phyloP scores from a whole-genome alignment of 2,113 vertebrate genomes.

The Thalassoma bifasciatum region DNA sequence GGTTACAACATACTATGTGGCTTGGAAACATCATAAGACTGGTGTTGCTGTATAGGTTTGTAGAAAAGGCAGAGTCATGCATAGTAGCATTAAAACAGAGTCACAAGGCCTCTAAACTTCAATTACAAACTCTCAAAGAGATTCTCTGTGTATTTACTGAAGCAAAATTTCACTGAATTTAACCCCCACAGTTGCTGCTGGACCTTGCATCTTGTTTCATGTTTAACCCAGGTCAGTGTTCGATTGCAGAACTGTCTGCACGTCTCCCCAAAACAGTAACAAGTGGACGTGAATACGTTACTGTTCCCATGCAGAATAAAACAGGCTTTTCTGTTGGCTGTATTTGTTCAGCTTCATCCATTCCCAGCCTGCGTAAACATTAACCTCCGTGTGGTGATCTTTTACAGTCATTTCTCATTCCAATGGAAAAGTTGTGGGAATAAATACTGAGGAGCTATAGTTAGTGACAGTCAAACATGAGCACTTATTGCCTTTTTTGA shows the following conservation, averaged over 20 bases:
- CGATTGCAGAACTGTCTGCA: constrained; percentile 3
- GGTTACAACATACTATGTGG: constrained; percentile 31
- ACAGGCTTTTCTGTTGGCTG: constrained; percentile 27
- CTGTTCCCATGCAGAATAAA: constrained; percentile 27
- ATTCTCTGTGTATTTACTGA: no score
- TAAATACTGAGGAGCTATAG: constrained; percentile 8
- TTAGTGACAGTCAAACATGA: not conserved
- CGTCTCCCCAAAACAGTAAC: constrained; percentile 37
- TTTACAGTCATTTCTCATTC: constrained; percentile 20
- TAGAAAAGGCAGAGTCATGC: not conserved
- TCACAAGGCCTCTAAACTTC: not conserved
- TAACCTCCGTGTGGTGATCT: constrained; percentile 39
- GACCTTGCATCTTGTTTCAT: not conserved
- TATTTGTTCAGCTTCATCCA: constrained; percentile 70
- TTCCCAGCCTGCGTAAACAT: constrained; percentile 69
- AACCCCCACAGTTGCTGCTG: no score
- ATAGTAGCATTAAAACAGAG: not conserved
- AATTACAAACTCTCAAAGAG: not conserved
- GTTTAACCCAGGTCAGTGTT: constrained; percentile 17
- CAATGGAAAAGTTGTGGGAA: constrained; percentile 17
- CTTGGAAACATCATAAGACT: constrained; percentile 14
- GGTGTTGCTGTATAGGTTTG: not conserved
- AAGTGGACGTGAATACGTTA: constrained; percentile 40
- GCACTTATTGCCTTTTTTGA: constrained; percentile 8
- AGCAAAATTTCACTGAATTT: no score